Base-by-base conservation (phyloP, 1,140 invertebrate genomes). In the Drosophila yakuba region DNA sequence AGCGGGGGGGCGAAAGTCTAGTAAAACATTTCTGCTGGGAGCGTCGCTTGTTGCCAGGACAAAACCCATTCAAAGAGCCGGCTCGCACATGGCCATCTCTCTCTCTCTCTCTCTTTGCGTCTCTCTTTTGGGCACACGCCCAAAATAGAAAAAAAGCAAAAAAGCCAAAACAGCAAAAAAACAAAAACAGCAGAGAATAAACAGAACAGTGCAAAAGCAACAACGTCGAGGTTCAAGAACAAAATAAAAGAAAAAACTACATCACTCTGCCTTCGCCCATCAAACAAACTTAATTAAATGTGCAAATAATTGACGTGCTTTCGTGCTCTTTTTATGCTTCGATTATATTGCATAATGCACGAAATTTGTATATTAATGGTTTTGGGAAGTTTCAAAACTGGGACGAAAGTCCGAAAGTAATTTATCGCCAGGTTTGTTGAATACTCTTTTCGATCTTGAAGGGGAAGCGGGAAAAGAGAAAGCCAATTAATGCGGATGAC, bases 261-360 rank as follows among this genome's bases (percentile, higher is more conserved):
- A 51, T 76, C 38, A 55, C 38, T 58, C 36, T 52, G 39, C 45
- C 54, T 20, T 38, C n/a, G 41, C 55, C 44, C 12, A 54, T 58
- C 12, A 54, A 66, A 75, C 17, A 17, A 76, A 76, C 62, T 47
- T 78, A 56, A 78, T 71, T 77, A 77, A 77, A 78, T 77, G 77
- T 77, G 74, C 74, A 61, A 77, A 77, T 69, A 71, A 71, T 77
- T 77, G 69, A 56, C 74, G 63, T 77, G 74, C 58, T 50, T 75
- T 66, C 39, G 72, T 54, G 64, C 28, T 73, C 28, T 38, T 41
- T 75, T 64, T 75, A 67, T 68, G 74, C 62, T 76, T 56, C 51
- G 69, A 74, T 59, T 66, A 54, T 66, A 75, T 75, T 75, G 73
- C 73, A 75, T 75, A 75, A 77, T 77, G 57, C 63, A 77, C 63